Base-by-base conservation (phyloP, 2,888 invertebrate genomes). In the Physocephala rufipes region DNA sequence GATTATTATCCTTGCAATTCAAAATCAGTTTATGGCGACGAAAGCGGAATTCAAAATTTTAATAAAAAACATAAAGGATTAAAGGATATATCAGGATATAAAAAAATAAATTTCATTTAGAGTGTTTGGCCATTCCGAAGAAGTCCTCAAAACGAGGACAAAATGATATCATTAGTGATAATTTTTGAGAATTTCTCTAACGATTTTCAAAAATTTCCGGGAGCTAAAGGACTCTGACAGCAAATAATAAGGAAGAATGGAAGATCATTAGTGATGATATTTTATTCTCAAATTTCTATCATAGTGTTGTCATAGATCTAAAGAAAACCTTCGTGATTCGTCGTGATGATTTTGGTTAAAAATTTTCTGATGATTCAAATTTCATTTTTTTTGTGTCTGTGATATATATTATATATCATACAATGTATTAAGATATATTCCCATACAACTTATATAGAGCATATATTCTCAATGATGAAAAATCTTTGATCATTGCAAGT, bases 401-500 rank as follows among this genome's bases (percentile, higher is more conserved):
- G n/a, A n/a, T n/a, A 55, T 53, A 55, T 36, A 36, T 36, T 36
- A 9, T 36, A 9, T n/a, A n/a, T n/a, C 36, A 36, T 36, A 36
- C 9, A 36, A 9, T 36, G n/a, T n/a, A n/a, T n/a, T n/a, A n/a
- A 61, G 16, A 13, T 36, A n/a, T 62, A 12, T 62, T n/a, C 30
- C 21, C 9, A 21, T 61, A 24, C 28, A 58, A 16, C n/a, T 15
- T 51, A 55, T 55, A 3, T 19, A 55, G 9, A 55, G 24, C 26
- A 12, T 28, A 9, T 58, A 58, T 12, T 68, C 51, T 62, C 24
- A 58, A 28, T 58, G 58, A 62, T 68, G 51, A 62, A 62, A 30
- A 51, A 24, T 49, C 36, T 36, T 36, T 9, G 36, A 36, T 4
- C 36, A 36, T 36, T 36, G 36, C 36, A 36, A 36, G 36, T 36